Base-by-base conservation (phyloP, 1,140 invertebrate genomes). In the Physella acuta region DNA sequence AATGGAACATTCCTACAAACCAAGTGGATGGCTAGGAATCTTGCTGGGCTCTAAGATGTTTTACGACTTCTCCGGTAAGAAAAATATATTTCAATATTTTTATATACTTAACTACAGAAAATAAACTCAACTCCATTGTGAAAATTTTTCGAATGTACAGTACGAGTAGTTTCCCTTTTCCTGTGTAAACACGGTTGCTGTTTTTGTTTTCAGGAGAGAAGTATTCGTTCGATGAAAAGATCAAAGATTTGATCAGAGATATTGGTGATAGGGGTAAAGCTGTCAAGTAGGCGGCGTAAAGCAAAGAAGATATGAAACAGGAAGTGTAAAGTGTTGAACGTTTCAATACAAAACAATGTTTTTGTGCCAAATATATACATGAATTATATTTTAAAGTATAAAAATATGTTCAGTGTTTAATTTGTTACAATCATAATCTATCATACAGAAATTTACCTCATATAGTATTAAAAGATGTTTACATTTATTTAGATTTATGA, bases 21-120 rank as follows among this genome's bases (percentile, higher is more conserved):
- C 79, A 26, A 76, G 78, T 68, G 78, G 79, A 4, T 81, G 79
- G 79, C 62, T 81, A 20, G 79, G 79, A 5, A 71, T 80, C 28
- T 68, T 81, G 14, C 55, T 74, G 14, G 79, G 79, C 0, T 62
- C 75, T 0, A 80, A 79, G 58, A 53, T 78, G 33, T 81, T 74
- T 64, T 75, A 75, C 64, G 75, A 81, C 39, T 79, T 79, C 36
- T 60, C 58, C 4, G 58, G 58, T 60, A 24, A 14, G 39, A 11
- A 11, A 44, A 44, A 11, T 44, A 11, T 20, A 44, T 44, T 44
- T 44, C 39, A 44, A 44, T 44, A 20, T 44, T n/a, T n/a, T n/a
- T n/a, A n/a, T n/a, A n/a, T n/a, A n/a, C n/a, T n/a, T 44, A 44
- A 44, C 8, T 8, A 44, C 8, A 44, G 20, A 44, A 11, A 44